Conservation (phyloP, 2,113 vertebrate species). For the Perca schrenkii region DNA sequence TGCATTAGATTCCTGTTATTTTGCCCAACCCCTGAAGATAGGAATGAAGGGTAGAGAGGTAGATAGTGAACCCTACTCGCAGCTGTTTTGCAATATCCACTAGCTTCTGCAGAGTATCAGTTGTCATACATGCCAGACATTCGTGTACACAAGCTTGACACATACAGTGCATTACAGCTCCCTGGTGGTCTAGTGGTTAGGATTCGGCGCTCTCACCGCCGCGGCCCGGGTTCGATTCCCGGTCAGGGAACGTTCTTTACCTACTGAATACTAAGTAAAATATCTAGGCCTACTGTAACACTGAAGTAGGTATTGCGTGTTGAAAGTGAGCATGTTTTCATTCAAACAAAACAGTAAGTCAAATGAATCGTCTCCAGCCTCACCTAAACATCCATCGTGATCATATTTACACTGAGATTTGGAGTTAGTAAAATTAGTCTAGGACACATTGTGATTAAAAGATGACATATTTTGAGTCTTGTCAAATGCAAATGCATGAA, state of each 20-base stretch:
- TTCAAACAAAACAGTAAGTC: not conserved
- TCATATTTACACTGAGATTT: not conserved
- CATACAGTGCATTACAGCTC: fast-evolving
- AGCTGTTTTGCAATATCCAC: not conserved
- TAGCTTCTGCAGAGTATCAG: not conserved
- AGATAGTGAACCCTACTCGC: not conserved
- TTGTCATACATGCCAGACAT: constrained; percentile 8
- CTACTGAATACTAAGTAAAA: no score
- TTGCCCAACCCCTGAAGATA: not conserved
- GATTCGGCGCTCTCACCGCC: constrained; percentile 78
- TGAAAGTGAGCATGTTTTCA: not conserved
- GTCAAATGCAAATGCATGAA: not conserved
- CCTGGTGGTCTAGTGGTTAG: constrained; percentile 78
- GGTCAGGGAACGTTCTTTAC: constrained; percentile 18
- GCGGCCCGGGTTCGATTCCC: constrained; percentile 78
- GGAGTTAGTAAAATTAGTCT: not conserved
- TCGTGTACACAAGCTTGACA: fast-evolving
- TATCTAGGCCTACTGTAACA: no score
- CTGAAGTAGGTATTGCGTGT: not conserved
- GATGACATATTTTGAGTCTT: not conserved
- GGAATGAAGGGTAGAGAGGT: no score
- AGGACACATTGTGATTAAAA: not conserved
- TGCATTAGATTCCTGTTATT: not conserved
- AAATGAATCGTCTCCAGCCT: no score
- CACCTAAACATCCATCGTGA: not conserved